These are phyloP conservation scores for Allacma fusca DNA, from an alignment of 2,888 invertebrate species.

Conservation along the genomic window DNA sequence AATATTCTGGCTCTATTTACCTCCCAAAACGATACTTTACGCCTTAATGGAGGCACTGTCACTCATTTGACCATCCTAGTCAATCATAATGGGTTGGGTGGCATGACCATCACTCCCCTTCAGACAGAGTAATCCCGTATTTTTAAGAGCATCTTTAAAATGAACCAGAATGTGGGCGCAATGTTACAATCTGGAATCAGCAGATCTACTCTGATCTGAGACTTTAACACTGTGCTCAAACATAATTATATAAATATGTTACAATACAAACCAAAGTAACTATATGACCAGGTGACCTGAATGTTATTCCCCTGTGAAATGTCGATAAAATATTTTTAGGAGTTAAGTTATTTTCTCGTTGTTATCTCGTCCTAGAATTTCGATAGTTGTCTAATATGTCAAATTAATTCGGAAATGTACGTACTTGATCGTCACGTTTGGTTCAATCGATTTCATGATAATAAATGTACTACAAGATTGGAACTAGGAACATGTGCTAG, in stretches of 20 bases:
- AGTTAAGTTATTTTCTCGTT: background rate
- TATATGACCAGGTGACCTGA: background rate
- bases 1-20: constrained; percentile 21
- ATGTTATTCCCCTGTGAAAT: background rate
- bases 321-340: constrained; percentile 10
- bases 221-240: no score
- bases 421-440: no score
- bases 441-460: no score
- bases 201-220: no score
- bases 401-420: no score
- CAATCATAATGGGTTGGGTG: constrained; percentile 20
- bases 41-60: constrained; percentile 14
- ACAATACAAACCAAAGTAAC: constrained; percentile 2
- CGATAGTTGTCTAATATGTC: background rate
- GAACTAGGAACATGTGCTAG: no score
- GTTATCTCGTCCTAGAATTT: background rate
- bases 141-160: background rate
- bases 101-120: background rate
- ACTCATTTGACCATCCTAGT: constrained; percentile 41
- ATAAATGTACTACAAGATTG: no score
- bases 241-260: constrained; percentile 10
- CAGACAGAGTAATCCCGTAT: background rate
- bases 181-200: no score
- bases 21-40: constrained; percentile 11
- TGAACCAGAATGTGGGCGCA: background rate